Evolutionary conservation across 2,797 vertebrate genomes (phyloP).

Genomic region (Schizopygopsis pylzovi): DNA sequence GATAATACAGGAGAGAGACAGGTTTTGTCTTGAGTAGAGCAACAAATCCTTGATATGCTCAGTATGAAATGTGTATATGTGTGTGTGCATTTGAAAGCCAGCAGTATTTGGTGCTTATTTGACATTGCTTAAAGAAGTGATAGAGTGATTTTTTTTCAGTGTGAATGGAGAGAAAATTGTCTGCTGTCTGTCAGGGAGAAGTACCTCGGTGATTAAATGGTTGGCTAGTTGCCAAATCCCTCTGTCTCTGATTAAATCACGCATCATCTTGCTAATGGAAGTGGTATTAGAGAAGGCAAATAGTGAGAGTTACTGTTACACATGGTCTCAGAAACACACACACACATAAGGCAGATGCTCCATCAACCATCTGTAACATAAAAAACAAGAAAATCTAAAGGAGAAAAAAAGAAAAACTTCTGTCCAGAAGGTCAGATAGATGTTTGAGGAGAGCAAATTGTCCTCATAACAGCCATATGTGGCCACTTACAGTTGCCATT

Average conservation of each 20-base stretch:
- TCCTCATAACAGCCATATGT: constrained; percentile 34
- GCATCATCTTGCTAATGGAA: constrained; percentile 47
- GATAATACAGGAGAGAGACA: neutral
- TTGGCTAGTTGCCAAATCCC: constrained; percentile 48
- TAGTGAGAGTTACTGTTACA: constrained; percentile 45
- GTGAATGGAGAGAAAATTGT: constrained; percentile 41
- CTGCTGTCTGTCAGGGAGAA: constrained; percentile 48
- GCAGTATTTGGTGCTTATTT: constrained; percentile 58
- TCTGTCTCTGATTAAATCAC: constrained; percentile 53
- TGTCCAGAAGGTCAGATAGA: constrained; percentile 39
- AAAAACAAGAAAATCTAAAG: neutral
- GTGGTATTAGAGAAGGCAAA: constrained; percentile 46
- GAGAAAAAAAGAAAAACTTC: neutral
- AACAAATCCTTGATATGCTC: neutral
- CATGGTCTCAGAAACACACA: constrained; percentile 10
- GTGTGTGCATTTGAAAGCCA: constrained; percentile 48
- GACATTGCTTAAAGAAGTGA: constrained; percentile 5
- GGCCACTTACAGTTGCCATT: constrained; percentile 28
- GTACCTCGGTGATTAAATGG: constrained; percentile 47
- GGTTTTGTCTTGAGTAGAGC: neutral
- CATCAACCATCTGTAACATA: constrained; percentile 8
- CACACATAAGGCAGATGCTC: constrained; percentile 29
- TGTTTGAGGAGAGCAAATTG: constrained; percentile 33
- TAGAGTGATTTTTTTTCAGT: constrained; percentile 1
- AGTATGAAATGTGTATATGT: constrained; percentile 1